Percentiles rank a stretch among this genome's conserved stretches.
phyloP scores from a whole-genome alignment of 1,140 invertebrate species.

The Monomorium pharaonis region DNA sequence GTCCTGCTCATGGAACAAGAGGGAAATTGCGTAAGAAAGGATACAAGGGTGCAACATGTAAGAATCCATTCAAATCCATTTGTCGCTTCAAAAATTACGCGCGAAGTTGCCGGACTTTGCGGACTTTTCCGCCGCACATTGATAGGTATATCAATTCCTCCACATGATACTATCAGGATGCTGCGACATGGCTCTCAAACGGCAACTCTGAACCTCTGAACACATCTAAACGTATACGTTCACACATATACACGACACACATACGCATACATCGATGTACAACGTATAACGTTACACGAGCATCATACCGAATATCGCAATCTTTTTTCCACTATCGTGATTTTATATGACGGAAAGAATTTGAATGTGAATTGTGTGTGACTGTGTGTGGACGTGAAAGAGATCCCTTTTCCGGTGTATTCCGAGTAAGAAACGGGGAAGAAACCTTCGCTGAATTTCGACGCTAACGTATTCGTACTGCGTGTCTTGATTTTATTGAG shows the following conservation, averaged over 20 bases:
- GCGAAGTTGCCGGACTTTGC: too few species aligned
- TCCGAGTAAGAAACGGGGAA: background rate
- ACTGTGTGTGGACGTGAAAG: conserved; percentile 21
- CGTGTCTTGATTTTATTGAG: conserved; percentile 56
- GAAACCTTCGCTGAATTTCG: conserved; percentile 1
- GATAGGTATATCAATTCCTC: too few species aligned
- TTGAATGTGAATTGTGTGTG: conserved; percentile 35
- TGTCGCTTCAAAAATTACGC: conserved; percentile 46
- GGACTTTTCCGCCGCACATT: too few species aligned
- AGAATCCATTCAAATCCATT: conserved; percentile 45
- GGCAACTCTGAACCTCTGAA: too few species aligned
- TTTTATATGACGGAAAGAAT: conserved; percentile 69
- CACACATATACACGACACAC: background rate
- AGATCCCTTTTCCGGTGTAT: background rate
- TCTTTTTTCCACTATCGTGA: conserved; percentile 73
- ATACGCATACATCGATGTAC: conserved; percentile 33
- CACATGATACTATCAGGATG: too few species aligned
- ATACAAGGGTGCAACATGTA: conserved; percentile 3
- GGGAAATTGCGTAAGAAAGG: background rate
- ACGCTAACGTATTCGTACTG: conserved; percentile 43
- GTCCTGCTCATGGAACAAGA: background rate
- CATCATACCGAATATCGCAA: conserved; percentile 42
- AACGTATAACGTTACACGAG: conserved; percentile 51
- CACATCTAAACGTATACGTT: background rate
- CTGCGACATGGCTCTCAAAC: too few species aligned